Evolutionary conservation across 2,797 vertebrate genomes (phyloP).

Genomic region (Petrocephalus schoutedeni): DNA sequence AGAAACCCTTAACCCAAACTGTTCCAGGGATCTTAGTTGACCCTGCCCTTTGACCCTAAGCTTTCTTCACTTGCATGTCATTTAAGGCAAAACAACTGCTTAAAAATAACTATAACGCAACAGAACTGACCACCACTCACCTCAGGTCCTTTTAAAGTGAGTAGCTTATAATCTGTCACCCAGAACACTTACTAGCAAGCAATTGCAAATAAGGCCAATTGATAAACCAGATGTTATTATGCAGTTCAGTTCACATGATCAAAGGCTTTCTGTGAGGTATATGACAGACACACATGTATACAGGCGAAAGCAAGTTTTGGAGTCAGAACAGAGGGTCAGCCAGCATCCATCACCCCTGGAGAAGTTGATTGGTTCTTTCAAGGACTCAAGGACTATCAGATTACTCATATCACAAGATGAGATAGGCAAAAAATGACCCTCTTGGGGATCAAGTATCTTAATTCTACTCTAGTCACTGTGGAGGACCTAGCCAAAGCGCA

Average conservation of each 20-base stretch:
- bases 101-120: neutral
- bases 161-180: neutral
- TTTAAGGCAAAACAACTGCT: neutral
- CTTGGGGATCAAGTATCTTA: neutral
- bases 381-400: neutral
- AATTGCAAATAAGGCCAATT: neutral
- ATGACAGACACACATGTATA: neutral
- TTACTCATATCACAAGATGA: neutral
- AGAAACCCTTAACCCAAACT: neutral
- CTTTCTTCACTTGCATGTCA: neutral
- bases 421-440: neutral
- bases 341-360: neutral
- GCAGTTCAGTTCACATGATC: neutral
- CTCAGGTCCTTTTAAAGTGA: neutral
- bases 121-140: neutral
- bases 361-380: neutral
- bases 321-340: neutral
- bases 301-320: neutral
- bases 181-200: neutral
- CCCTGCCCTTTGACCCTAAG: neutral
- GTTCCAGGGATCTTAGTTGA: neutral
- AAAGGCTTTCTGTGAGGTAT: neutral
- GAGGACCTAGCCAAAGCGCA: neutral
- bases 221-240: neutral
- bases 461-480: neutral